phyloP scores from a whole-genome alignment of 2,113 vertebrate genomes.

The Anguilla japonica region DNA sequence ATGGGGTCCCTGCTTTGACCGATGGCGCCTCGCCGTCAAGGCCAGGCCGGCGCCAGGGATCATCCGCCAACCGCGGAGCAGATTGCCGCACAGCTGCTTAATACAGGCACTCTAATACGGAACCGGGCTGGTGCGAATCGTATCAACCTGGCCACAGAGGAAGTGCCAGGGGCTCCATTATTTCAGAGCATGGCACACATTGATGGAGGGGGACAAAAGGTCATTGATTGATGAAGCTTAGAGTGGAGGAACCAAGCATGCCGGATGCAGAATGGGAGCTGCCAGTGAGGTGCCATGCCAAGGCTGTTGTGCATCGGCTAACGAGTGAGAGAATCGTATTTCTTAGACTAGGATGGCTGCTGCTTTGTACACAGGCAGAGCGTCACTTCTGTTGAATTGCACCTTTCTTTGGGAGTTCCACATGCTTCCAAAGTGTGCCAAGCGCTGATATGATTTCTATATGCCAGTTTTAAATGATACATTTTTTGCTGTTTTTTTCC shows the following conservation, averaged over 20 bases:
- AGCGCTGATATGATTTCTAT: background rate
- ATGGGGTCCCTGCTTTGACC: background rate
- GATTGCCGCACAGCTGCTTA: conserved; percentile 18
- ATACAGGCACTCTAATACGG: conserved; percentile 6
- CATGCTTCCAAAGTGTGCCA: background rate
- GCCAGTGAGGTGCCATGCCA: background rate
- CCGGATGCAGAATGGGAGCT: background rate
- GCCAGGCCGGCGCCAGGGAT: background rate
- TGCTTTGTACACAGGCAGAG: background rate
- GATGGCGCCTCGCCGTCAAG: background rate
- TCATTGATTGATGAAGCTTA: background rate
- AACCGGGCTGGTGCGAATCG: conserved; percentile 1
- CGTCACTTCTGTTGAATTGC: background rate
- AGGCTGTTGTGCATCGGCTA: background rate
- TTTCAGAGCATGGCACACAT: background rate
- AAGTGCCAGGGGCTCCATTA: background rate
- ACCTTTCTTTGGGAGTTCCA: background rate
- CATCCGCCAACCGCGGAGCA: background rate
- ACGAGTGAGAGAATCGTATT: background rate
- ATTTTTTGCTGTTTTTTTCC: background rate
- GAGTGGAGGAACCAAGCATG: background rate
- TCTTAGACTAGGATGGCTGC: background rate
- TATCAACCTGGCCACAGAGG: background rate
- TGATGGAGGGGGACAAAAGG: conserved; percentile 4
- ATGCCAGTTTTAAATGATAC: background rate